A percentile compares a stretch with the other conserved stretches of the same genome.
Conservation (phyloP, 2,797 vertebrate species). For the Tiaroga cobitis region DNA sequence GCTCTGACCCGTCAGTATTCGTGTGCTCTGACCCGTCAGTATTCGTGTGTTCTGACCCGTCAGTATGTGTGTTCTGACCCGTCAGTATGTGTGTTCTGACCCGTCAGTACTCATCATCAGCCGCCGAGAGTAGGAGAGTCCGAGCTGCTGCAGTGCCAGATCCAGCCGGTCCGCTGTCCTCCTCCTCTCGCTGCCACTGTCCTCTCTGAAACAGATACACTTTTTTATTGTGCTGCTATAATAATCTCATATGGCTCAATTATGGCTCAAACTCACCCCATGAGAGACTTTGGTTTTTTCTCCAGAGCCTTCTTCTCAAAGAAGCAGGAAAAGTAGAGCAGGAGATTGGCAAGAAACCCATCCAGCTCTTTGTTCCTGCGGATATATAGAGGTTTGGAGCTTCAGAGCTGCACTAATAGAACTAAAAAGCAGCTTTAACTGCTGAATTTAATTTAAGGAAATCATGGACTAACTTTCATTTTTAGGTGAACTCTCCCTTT, state of each 20-base stretch:
- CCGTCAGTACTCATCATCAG: constrained; percentile 70
- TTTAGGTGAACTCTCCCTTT: too few relatives aligned
- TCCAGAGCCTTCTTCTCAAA: constrained; percentile 75
- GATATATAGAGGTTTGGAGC: background rate
- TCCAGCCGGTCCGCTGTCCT: constrained; percentile 67
- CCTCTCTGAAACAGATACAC: background rate
- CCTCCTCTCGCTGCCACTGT: constrained; percentile 69
- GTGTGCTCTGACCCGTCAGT: too few relatives aligned
- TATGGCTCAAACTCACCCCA: constrained; percentile 61
- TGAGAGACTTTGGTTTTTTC: constrained; percentile 67
- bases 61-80: too few relatives aligned
- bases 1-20: too few relatives aligned
- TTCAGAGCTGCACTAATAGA: background rate
- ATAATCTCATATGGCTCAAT: background rate
- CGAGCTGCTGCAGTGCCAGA: constrained; percentile 76
- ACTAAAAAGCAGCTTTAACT: background rate
- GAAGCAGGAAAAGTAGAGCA: constrained; percentile 80
- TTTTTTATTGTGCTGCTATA: background rate
- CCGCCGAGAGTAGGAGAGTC: constrained; percentile 74
- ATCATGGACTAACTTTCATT: too few relatives aligned
- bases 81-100: constrained; percentile 54
- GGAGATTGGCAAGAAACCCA: constrained; percentile 78
- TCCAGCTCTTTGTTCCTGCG: constrained; percentile 77
- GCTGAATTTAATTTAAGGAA: background rate
- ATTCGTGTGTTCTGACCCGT: too few relatives aligned